Evolutionary conservation across 2,113 vertebrate species (phyloP).

Genomic region (Eretmochelys imbricata): DNA sequence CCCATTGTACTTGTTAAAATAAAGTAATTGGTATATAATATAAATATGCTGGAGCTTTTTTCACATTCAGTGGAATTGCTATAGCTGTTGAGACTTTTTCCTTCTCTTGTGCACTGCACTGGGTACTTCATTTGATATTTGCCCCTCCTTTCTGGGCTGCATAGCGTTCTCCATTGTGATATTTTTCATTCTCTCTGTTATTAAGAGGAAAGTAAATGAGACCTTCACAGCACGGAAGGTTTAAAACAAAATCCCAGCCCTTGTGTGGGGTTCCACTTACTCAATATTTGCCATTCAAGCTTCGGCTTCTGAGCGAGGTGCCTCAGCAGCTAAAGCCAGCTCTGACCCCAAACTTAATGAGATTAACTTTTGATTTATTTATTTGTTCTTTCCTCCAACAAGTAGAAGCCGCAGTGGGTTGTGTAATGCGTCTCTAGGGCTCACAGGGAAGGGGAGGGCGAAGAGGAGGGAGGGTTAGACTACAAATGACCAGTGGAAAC

Average conservation of each 20-base stretch:
- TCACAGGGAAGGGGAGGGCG: background rate
- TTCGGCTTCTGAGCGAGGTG: background rate
- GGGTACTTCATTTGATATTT: background rate
- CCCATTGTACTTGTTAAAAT: background rate
- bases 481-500: accelerated
- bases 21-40: background rate
- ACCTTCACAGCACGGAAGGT: background rate
- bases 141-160: background rate
- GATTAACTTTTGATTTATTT: background rate
- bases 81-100: background rate
- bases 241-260: background rate
- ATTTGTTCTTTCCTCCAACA: background rate
- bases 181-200: background rate
- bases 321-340: background rate
- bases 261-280: background rate
- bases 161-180: background rate
- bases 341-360: background rate
- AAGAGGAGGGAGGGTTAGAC: background rate
- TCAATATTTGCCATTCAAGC: background rate
- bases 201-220: background rate
- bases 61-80: accelerated
- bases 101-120: background rate
- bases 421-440: background rate
- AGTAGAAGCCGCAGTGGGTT: background rate
- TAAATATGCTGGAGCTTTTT: background rate